Percentiles rank a stretch among this genome's conserved stretches.
These are phyloP conservation scores for Trachelus tabidus DNA, from an alignment of 2,888 invertebrate species.

Conservation along the genomic window DNA sequence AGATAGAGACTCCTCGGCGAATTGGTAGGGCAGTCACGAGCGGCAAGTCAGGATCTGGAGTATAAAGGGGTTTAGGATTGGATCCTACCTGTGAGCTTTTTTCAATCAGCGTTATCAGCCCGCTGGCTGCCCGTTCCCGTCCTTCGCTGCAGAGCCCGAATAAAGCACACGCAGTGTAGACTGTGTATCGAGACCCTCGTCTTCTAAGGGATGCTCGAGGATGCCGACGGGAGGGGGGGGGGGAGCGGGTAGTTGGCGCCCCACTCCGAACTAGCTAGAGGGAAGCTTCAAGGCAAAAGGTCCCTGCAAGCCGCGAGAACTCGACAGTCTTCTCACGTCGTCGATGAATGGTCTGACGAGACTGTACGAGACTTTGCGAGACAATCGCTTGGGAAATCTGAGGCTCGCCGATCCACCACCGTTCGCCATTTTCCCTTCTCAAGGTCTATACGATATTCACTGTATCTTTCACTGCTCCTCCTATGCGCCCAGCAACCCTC, in stretches of 20 bases:
- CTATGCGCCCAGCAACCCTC: not conserved
- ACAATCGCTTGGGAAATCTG: slow-evolving; percentile 66
- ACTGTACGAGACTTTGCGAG: slow-evolving; percentile 58
- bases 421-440: not conserved
- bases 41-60: slow-evolving; percentile 11
- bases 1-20: not conserved
- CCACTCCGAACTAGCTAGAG: not conserved
- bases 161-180: slow-evolving; percentile 16
- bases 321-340: slow-evolving; percentile 61
- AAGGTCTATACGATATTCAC: not conserved
- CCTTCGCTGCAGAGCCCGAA: slow-evolving; percentile 17
- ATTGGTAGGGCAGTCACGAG: slow-evolving; percentile 21
- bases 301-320: slow-evolving; percentile 6
- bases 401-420: slow-evolving; percentile 26
- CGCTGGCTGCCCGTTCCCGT: slow-evolving; percentile 37
- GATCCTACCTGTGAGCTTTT: slow-evolving; percentile 48
- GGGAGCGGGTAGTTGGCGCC: not conserved
- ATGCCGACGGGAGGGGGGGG: not conserved
- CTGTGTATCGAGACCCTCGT: not conserved
- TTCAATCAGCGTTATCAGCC: slow-evolving; percentile 55
- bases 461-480: not conserved
- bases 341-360: slow-evolving; percentile 64
- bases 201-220: not conserved
- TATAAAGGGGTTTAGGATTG: slow-evolving; percentile 36
- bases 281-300: not conserved